Percentiles rank a stretch among this genome's conserved stretches.
Conservation (phyloP, 2,113 vertebrate species). For the Laticauda colubrina region DNA sequence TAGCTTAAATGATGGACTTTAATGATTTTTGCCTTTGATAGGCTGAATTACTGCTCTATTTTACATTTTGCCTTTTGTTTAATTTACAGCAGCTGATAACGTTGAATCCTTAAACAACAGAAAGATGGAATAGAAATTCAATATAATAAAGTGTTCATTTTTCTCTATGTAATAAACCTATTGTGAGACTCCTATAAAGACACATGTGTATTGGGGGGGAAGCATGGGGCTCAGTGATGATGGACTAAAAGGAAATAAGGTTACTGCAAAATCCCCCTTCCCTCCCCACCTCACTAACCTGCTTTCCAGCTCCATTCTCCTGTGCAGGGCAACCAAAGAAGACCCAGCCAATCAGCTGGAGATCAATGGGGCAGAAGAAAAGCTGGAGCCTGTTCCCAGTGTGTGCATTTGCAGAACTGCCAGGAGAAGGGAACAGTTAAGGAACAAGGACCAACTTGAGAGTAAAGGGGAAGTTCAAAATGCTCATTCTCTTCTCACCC, state of each 20-base stretch:
- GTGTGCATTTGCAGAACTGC: too few species aligned
- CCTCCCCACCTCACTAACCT: too few species aligned
- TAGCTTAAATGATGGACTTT: not conserved
- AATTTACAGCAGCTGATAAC: not conserved
- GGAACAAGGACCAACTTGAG: too few species aligned
- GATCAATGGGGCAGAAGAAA: too few species aligned
- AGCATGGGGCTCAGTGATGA: not conserved
- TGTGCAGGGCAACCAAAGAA: too few species aligned
- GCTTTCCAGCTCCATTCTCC: too few species aligned
- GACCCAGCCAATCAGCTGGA: too few species aligned
- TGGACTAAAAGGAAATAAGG: not conserved
- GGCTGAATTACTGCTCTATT: not conserved
- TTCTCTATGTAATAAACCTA: not conserved
- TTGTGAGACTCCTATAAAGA: not conserved
- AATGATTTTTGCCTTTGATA: not conserved
- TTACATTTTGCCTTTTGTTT: not conserved
- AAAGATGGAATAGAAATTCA: not conserved
- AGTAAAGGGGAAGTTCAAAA: too few species aligned
- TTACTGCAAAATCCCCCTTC: too few species aligned
- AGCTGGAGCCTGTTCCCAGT: too few species aligned
- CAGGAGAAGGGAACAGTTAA: too few species aligned
- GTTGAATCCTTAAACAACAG: not conserved
- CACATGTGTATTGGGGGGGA: not conserved
- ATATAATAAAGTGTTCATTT: not conserved
- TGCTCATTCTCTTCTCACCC: too few species aligned